These are phyloP conservation scores for Tiliacea citrago DNA, from an alignment of 2,888 invertebrate genomes.

Conservation along the genomic window DNA sequence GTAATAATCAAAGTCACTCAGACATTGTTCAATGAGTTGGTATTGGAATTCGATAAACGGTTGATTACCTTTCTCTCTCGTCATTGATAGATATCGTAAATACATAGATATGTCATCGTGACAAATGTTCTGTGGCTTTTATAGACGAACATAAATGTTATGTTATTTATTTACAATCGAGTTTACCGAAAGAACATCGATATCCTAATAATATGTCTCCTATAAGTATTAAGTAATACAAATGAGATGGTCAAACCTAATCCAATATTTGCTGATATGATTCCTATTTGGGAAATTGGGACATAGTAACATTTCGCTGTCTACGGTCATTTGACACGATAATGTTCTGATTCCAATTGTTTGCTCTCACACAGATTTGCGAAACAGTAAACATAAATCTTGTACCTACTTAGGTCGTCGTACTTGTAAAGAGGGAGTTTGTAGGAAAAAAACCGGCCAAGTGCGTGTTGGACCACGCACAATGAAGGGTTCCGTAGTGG, in stretches of 20 bases:
- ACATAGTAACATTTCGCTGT: neutral
- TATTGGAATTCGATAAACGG: conserved; percentile 8
- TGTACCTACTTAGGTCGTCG: conserved; percentile 18
- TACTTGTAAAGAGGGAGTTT: conserved; percentile 1
- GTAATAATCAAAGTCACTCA: neutral
- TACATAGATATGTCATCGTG: neutral
- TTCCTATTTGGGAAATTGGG: conserved; percentile 6
- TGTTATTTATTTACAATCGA: neutral
- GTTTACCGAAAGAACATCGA: neutral
- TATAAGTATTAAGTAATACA: neutral
- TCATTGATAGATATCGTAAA: conserved; percentile 9
- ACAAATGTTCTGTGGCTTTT: conserved; percentile 1
- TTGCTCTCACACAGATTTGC: conserved; percentile 22
- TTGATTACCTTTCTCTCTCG: neutral
- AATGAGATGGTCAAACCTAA: neutral
- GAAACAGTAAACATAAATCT: conserved; percentile 16
- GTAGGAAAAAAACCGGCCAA: neutral
- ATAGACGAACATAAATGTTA: neutral
- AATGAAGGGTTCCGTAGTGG: no score
- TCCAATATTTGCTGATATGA: conserved; percentile 11
- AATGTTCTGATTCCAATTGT: conserved; percentile 16
- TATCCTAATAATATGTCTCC: neutral
- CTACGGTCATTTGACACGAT: neutral
- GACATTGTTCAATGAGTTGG: conserved; percentile 3
- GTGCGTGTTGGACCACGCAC: no score